Evolutionary conservation across 2,888 invertebrate genomes (phyloP).

Genomic region (Mythimna lalbum): DNA sequence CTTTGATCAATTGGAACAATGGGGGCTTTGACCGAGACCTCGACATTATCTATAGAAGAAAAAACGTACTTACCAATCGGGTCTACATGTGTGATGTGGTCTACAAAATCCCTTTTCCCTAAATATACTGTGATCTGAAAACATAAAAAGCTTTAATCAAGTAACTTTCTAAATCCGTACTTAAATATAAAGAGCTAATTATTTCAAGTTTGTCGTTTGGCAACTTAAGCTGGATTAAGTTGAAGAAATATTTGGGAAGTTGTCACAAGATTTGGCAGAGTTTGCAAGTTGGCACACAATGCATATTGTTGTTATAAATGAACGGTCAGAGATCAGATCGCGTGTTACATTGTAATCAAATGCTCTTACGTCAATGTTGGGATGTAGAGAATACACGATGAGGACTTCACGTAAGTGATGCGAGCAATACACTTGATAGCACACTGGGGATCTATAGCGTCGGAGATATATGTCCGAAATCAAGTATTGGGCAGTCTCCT

Average conservation of each 20-base stretch:
- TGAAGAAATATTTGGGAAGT: constrained; percentile 33
- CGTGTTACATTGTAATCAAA: constrained; percentile 13
- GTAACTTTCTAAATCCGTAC: constrained; percentile 2
- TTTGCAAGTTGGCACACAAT: constrained; percentile 36
- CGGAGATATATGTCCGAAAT: too few species aligned
- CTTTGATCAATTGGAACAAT: constrained; percentile 46
- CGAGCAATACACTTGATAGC: not conserved
- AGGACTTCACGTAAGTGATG: not conserved
- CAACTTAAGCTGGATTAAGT: constrained; percentile 34
- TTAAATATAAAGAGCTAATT: constrained; percentile 21
- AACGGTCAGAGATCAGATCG: constrained; percentile 25
- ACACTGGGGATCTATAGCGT: too few species aligned
- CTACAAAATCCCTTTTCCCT: constrained; percentile 97
- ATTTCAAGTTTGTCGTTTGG: constrained; percentile 39
- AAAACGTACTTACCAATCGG: constrained; percentile 93
- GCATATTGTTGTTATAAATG: constrained; percentile 16
- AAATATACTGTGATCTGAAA: constrained; percentile 96
- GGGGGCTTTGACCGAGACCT: constrained; percentile 9
- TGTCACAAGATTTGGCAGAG: constrained; percentile 48
- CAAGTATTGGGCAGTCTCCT: too few species aligned
- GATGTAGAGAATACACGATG: constrained; percentile 1
- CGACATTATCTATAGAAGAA: not conserved
- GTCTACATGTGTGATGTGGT: constrained; percentile 97
- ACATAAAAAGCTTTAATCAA: constrained; percentile 47
- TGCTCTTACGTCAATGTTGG: constrained; percentile 14